phyloP scores from a whole-genome alignment of 2,113 vertebrate species.

The Ondatra zibethicus region DNA sequence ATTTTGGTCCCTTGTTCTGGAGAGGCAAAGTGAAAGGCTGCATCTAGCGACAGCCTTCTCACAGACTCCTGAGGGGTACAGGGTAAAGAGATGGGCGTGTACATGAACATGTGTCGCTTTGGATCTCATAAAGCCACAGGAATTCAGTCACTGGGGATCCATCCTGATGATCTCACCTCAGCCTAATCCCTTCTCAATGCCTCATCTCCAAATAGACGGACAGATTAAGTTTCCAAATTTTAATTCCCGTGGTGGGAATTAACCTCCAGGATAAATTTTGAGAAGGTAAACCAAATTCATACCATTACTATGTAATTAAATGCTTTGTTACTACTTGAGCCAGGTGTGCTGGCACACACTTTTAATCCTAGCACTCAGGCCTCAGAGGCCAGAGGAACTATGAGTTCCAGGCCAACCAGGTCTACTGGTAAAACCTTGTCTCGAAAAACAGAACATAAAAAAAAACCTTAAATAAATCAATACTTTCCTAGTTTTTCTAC shows the following conservation, averaged over 20 bases:
- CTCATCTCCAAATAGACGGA: not conserved
- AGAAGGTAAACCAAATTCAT: not conserved
- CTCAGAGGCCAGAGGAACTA: not conserved
- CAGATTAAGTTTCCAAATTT: not conserved
- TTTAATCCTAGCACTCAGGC: not conserved
- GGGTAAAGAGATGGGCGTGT: not conserved
- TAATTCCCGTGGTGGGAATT: not conserved
- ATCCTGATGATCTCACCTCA: not conserved
- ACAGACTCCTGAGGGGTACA: not conserved
- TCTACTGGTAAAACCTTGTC: not conserved
- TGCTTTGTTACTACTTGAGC: not conserved
- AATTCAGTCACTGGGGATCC: not conserved
- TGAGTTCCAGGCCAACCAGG: not conserved
- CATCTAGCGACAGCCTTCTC: not conserved
- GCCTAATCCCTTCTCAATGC: not conserved
- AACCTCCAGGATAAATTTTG: not conserved
- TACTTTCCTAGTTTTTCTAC: not conserved
- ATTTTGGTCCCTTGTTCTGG: not conserved
- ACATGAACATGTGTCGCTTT: not conserved
- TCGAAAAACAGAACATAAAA: not conserved
- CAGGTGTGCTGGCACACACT: not conserved
- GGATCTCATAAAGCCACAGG: not conserved
- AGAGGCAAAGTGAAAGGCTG: not conserved
- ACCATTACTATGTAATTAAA: not conserved
- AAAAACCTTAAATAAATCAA: constrained; percentile 43